Percentiles rank a stretch among this genome's conserved stretches.
These are phyloP conservation scores for Agrotis ipsilon DNA, from an alignment of 2,888 invertebrate species.

Conservation along the genomic window DNA sequence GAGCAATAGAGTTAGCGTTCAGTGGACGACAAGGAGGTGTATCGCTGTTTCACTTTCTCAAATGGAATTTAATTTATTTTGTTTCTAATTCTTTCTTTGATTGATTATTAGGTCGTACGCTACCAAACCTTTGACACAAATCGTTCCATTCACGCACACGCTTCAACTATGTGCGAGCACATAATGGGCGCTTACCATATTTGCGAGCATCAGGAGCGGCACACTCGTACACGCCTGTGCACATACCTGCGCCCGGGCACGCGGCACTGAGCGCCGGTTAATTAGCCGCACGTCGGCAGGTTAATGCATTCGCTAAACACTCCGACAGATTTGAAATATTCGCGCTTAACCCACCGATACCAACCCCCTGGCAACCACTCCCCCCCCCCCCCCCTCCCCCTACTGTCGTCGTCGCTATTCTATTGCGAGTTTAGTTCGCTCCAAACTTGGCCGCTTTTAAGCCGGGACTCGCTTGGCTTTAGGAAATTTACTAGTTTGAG, in stretches of 20 bases:
- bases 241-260: background rate
- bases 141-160: background rate
- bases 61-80: slow-evolving; percentile 11
- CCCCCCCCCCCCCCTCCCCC: background rate
- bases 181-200: background rate
- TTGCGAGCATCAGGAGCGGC: background rate
- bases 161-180: background rate
- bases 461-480: slow-evolving; percentile 68
- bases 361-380: background rate
- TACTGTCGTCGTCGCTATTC: slow-evolving; percentile 56
- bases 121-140: background rate
- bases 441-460: slow-evolving; percentile 69
- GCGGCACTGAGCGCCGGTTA: slow-evolving; percentile 4
- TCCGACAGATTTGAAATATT: slow-evolving; percentile 66
- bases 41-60: background rate
- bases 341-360: slow-evolving; percentile 40
- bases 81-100: background rate
- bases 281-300: slow-evolving; percentile 37
- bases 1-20: background rate
- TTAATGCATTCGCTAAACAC: slow-evolving; percentile 63
- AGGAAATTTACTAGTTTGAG: slow-evolving; percentile 67
- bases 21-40: background rate
- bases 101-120: background rate
- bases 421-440: slow-evolving; percentile 65
- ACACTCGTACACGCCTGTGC: background rate